Conservation (phyloP, 2,113 vertebrate species). For the Myrmophylax atrothorax region DNA sequence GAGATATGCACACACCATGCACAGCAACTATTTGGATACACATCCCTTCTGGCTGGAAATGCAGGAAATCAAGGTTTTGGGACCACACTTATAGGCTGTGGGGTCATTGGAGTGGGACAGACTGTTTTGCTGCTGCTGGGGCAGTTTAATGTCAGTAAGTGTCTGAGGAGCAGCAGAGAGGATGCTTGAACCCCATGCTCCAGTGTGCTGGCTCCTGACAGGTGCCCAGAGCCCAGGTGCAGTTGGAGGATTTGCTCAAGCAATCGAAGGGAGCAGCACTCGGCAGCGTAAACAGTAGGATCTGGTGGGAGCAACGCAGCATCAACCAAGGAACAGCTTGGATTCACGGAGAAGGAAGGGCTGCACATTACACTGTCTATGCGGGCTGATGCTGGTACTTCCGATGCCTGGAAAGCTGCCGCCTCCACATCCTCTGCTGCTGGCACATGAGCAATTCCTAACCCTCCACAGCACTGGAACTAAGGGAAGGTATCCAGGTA, state of each 20-base stretch:
- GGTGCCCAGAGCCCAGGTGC: background rate
- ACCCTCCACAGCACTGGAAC: background rate
- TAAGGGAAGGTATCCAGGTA: background rate
- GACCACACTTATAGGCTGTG: accelerated
- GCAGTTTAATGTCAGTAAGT: background rate
- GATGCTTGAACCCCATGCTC: background rate
- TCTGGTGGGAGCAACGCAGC: slow-evolving; percentile 35
- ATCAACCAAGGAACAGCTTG: slow-evolving; percentile 70
- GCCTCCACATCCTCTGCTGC: slow-evolving; percentile 68
- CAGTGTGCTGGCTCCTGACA: accelerated
- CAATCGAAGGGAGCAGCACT: slow-evolving; percentile 59
- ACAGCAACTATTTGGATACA: background rate
- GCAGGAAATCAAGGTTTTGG: background rate
- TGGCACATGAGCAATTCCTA: background rate
- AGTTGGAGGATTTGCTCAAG: background rate
- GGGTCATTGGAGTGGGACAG: background rate
- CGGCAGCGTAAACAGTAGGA: background rate
- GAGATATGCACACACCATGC: background rate
- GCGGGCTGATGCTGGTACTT: slow-evolving; percentile 67
- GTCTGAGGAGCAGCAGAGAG: background rate
- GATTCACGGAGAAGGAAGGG: slow-evolving; percentile 49
- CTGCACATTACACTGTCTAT: slow-evolving; percentile 67
- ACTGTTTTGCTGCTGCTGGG: background rate
- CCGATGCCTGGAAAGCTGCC: slow-evolving; percentile 69
- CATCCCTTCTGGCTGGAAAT: background rate